Evolutionary conservation across 2,113 vertebrate genomes (phyloP).

Genomic region (Pagrus major): DNA sequence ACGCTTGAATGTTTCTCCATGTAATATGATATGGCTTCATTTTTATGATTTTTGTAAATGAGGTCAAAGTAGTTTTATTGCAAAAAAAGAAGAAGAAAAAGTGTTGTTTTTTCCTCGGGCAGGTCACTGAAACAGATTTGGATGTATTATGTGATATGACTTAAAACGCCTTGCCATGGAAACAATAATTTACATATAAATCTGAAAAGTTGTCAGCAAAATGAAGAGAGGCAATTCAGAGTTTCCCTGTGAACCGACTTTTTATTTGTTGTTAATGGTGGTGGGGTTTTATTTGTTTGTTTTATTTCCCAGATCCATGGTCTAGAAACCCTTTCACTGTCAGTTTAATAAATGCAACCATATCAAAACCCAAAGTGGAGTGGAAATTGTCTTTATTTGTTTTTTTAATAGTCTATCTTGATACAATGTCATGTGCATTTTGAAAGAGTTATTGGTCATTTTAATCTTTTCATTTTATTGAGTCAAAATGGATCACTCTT

Average conservation of each 20-base stretch:
- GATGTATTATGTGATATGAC: background rate
- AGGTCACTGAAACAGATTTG: slow-evolving; percentile 1
- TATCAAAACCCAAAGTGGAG: background rate
- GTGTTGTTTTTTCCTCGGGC: background rate
- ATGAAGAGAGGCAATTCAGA: background rate
- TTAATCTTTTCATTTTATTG: background rate
- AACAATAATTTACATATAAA: slow-evolving; percentile 1
- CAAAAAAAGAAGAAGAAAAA: background rate
- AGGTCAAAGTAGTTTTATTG: background rate
- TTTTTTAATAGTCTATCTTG: background rate
- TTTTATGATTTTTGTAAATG: background rate
- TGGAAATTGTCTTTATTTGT: background rate
- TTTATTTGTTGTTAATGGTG: slow-evolving; percentile 8
- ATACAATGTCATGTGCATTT: background rate
- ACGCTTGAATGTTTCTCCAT: background rate
- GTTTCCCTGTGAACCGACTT: background rate
- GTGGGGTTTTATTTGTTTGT: slow-evolving; percentile 14
- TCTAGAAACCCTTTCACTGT: background rate
- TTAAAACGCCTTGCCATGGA: background rate
- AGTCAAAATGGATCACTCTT: background rate
- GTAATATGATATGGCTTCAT: no score
- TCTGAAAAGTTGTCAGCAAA: background rate
- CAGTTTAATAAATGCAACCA: slow-evolving; percentile 33
- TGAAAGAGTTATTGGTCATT: background rate
- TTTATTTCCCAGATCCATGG: background rate